Base-by-base conservation (phyloP, 1,140 invertebrate genomes). In the Dolichoris vasculosae region DNA sequence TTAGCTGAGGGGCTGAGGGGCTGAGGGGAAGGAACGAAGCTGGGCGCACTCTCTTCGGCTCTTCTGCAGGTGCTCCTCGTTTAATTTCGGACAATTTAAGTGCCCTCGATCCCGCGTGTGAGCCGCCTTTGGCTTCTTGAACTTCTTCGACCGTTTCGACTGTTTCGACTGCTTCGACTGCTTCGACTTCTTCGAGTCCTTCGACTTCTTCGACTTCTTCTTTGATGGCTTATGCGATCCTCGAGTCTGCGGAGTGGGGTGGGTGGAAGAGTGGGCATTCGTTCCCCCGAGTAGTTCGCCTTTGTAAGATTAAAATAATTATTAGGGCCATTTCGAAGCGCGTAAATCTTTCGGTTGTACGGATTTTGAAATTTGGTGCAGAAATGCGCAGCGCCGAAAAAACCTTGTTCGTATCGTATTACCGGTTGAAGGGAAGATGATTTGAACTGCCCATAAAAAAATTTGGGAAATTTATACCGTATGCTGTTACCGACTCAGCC, bases 21-120 rank as follows among this genome's bases (percentile, higher is more conserved):
- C 17, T 7, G 51, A 13, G 32, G 23, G 40, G 9, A 11, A 20
- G 43, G 43, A 81, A 64, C 35, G 59, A 40, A 64, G 26, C 48
- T 63, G 38, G n/a, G n/a, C 55, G 78, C 79, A 59, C 38, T 55
- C 43, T 46, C 32, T 76, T 17, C 55, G 30, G 89, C 43, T 46
- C 32, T 76, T 17, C 55, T 43, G 89, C 92, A 92, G 92, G 91
- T 92, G 92, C 90, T 91, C 89, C 88, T 88, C 90, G 91, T 91
- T 93, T 93, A 91, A 92, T 91, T 92, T 92, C 87, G 89, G 90
- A 92, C 92, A 93, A 93, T 93, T 93, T 91, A 93, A 93, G 91
- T 93, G 90, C 87, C 51, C n/a, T n/a, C 75, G 40, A 40, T 77
- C 71, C 55, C n/a, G 73, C 38, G 11, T 40, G 35, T 40, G 35